Evolutionary conservation across 2,888 invertebrate genomes (phyloP), one percentile per base, ranked within the genome.

Genomic region (Endotricha flammealis): DNA sequence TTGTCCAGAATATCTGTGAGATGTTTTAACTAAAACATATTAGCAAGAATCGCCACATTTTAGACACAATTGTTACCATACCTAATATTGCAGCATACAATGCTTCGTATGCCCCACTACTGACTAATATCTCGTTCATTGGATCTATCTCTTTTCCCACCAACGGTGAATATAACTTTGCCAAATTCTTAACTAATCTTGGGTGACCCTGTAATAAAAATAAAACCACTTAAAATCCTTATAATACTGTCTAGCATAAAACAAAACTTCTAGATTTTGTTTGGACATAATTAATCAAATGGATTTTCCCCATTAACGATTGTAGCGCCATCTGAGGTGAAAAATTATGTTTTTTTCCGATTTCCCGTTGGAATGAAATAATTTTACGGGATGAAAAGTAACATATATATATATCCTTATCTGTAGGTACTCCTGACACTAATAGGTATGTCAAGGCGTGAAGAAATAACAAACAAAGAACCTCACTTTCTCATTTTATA

Each of bases 71-170:
- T n/a, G n/a, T n/a, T n/a, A n/a, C n/a, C n/a, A n/a, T 58, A 86
- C 87, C 90, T 69, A 94, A 89, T 43, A 98, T 92, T 6, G 95
- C 82, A 30, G 93, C 92, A 78, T 93, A 99, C 0, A 99, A 83
- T 0, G 98, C 95, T 69, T 98, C 97, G 66, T 99, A 99, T 1
- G 99, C 99, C 4, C 99, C 99, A 23, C 90, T 88, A 0, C 97
- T 96, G 1, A 99, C 92, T 17, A 99, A 65, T 27, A 99, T 88
- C 75, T 99, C 97, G 39, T 89, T 94, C 49, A 91, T 87, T 0
- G 96, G 91, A 78, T 99, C 91, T n/a, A 99, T 88, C 36, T 91
- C 76, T 32, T 91, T 89, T 1, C 90, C 90, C 31, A 96, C 75
- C 11, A 97, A 68, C 29, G 92, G 91, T 0, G 95, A 93, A 74